A percentile compares a stretch with the other conserved stretches of the same genome.
Evolutionary conservation across 2,888 invertebrate genomes (phyloP).

Genomic region (Vandiemenella viatica): DNA sequence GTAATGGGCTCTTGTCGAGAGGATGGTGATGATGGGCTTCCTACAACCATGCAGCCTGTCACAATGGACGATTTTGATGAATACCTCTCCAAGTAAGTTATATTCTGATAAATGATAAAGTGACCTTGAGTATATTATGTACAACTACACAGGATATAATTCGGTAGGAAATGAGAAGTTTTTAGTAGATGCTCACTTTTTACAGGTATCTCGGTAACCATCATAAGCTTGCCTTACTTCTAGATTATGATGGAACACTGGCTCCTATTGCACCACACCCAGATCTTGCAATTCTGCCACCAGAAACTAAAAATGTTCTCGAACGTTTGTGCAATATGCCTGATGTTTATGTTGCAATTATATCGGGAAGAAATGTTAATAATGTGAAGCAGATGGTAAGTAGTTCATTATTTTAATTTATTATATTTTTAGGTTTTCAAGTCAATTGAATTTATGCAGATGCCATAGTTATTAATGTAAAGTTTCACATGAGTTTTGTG

Average conservation of each 20-base stretch:
- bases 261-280: constrained; percentile 29
- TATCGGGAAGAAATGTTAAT: constrained; percentile 28
- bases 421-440: too few relatives aligned
- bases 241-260: constrained; percentile 32
- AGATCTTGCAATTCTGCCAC: constrained; percentile 27
- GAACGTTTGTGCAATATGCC: constrained; percentile 26
- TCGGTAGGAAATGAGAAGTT: background rate
- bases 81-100: constrained; percentile 6
- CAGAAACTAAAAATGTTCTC: constrained; percentile 27
- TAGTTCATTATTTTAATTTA: too few relatives aligned
- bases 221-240: constrained; percentile 27
- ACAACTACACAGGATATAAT: background rate
- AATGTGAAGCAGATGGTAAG: constrained; percentile 27
- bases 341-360: constrained; percentile 29
- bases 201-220: constrained; percentile 25
- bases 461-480: too few relatives aligned
- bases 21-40: constrained; percentile 21
- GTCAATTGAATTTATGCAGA: too few relatives aligned
- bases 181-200: too few relatives aligned
- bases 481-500: too few relatives aligned
- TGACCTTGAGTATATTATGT: too few relatives aligned
- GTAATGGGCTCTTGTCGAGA: constrained; percentile 25
- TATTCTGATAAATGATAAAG: too few relatives aligned
- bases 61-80: constrained; percentile 28
- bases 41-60: constrained; percentile 25